Percentiles rank a stretch among this genome's conserved stretches.
Evolutionary conservation across 1,140 invertebrate genomes (phyloP).

Genomic region (Sesamia nonagrioides): DNA sequence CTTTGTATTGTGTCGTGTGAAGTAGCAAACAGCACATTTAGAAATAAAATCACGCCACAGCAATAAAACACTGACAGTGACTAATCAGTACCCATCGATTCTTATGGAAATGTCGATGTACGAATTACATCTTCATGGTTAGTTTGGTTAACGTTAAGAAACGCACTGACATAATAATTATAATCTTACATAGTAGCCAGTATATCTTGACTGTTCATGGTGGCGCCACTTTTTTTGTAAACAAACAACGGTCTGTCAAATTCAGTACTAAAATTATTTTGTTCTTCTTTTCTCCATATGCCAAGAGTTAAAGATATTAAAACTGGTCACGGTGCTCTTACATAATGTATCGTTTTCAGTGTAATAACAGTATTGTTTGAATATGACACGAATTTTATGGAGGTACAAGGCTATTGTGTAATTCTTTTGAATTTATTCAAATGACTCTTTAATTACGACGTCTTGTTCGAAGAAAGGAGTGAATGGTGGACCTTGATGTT

Average conservation of each 20-base stretch:
- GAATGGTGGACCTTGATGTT: not conserved
- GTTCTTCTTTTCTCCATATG: not conserved
- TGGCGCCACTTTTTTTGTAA: not conserved
- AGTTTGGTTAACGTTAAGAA: not conserved
- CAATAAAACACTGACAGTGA: not conserved
- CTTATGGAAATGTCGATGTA: constrained; percentile 7
- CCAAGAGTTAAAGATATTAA: not conserved
- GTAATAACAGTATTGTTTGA: constrained; percentile 35
- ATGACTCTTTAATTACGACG: constrained; percentile 25
- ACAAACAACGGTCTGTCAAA: not conserved
- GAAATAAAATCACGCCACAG: not conserved
- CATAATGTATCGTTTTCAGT: constrained; percentile 20
- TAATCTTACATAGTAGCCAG: not conserved
- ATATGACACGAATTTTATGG: constrained; percentile 25
- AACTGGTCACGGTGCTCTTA: not conserved
- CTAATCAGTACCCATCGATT: not conserved
- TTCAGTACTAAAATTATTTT: not conserved
- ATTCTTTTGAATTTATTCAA: constrained; percentile 38
- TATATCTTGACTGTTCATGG: not conserved
- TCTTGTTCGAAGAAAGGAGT: constrained; percentile 19
- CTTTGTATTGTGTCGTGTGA: not conserved
- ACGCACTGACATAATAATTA: too few relatives aligned
- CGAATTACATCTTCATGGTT: constrained; percentile 1
- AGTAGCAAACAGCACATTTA: not conserved
- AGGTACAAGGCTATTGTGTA: not conserved